Percentiles rank a stretch among this genome's conserved stretches.
Conservation (phyloP, 2,113 vertebrate genomes). For the Camarhynchus parvulus region DNA sequence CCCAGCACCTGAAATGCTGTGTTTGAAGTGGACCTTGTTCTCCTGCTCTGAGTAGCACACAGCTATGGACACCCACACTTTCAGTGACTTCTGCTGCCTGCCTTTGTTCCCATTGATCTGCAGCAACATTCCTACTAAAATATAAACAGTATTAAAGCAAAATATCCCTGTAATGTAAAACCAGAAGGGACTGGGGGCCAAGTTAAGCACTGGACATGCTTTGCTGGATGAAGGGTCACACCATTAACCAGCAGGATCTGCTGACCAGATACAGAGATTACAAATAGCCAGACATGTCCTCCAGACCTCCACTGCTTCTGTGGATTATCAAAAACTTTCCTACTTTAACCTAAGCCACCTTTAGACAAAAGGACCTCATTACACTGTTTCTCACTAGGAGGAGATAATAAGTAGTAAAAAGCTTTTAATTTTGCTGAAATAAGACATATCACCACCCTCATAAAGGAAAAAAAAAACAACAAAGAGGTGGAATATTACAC, state of each 20-base stretch:
- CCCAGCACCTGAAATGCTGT: neutral
- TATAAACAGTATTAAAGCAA: neutral
- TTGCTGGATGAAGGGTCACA: neutral
- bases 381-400: neutral
- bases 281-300: neutral
- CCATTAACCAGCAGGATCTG: neutral
- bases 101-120: neutral
- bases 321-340: neutral
- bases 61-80: neutral
- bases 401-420: neutral
- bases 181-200: neutral
- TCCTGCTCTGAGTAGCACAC: neutral
- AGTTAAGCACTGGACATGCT: neutral
- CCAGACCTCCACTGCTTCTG: neutral
- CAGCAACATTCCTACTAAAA: neutral
- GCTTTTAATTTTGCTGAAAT: neutral
- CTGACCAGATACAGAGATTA: neutral
- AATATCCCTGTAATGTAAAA: neutral
- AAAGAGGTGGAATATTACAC: neutral
- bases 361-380: neutral
- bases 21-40: neutral
- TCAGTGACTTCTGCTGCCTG: neutral
- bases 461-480: neutral
- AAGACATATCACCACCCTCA: neutral
- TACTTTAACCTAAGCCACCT: neutral